Evolutionary conservation across 2,888 invertebrate genomes (phyloP).

Genomic region (Volucella inanis): DNA sequence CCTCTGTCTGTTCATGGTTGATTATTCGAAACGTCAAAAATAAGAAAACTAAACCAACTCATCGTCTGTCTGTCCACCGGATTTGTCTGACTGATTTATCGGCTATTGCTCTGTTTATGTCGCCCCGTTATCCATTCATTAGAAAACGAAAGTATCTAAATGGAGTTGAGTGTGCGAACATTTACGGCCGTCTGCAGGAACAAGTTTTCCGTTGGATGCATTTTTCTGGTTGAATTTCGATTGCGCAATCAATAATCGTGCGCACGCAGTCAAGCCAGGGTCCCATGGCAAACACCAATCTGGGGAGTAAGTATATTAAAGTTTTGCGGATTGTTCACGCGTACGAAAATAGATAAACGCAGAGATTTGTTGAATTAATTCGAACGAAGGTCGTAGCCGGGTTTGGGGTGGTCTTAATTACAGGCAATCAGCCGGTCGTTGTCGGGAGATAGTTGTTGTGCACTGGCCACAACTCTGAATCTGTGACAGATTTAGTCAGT

Average conservation of each 20-base stretch:
- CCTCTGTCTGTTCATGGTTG: background rate
- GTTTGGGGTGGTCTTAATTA: slow-evolving; percentile 72
- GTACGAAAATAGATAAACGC: slow-evolving; percentile 49
- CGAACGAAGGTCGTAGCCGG: slow-evolving; percentile 62
- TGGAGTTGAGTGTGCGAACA: slow-evolving; percentile 2
- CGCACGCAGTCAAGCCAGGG: slow-evolving; percentile 52
- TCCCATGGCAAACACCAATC: slow-evolving; percentile 28
- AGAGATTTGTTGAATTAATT: slow-evolving; percentile 33
- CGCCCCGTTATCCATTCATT: slow-evolving; percentile 20
- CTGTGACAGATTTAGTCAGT: slow-evolving; percentile 53
- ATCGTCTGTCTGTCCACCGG: slow-evolving; percentile 5
- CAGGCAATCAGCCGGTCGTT: slow-evolving; percentile 37
- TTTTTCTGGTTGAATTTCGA: slow-evolving; percentile 12
- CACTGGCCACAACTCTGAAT: slow-evolving; percentile 12
- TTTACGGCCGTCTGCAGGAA: too few species aligned
- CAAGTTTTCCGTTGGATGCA: background rate
- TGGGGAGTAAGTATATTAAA: slow-evolving; percentile 51
- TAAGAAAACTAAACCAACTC: slow-evolving; percentile 44
- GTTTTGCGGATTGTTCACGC: slow-evolving; percentile 65
- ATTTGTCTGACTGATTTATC: slow-evolving; percentile 9
- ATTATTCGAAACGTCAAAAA: slow-evolving; percentile 23
- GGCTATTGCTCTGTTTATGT: background rate
- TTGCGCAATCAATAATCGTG: slow-evolving; percentile 58
- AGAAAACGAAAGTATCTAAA: slow-evolving; percentile 59
- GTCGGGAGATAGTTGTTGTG: slow-evolving; percentile 63